These are phyloP conservation scores for Hemicordylus capensis DNA, from an alignment of 2,113 vertebrate genomes.

Conservation along the genomic window DNA sequence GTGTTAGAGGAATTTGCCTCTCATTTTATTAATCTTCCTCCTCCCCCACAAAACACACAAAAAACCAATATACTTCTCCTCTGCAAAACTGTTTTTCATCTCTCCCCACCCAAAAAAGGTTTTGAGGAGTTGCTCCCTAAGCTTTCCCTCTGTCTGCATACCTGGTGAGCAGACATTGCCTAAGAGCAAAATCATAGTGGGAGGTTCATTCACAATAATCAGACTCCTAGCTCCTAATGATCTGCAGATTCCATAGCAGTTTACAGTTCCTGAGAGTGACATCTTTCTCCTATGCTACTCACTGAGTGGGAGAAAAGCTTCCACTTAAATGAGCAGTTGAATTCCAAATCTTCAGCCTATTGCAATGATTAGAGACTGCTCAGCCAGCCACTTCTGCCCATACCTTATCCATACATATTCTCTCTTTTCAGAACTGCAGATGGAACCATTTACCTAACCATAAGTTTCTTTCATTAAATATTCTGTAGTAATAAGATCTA, in stretches of 20 bases:
- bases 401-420: slow-evolving; percentile 68
- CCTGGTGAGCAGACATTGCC: too few relatives aligned
- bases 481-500: slow-evolving; percentile 69
- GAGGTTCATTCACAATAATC: too few relatives aligned
- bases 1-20: too few relatives aligned
- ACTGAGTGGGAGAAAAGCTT: slow-evolving; percentile 56
- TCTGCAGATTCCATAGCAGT: slow-evolving; percentile 52
- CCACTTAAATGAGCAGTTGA: slow-evolving; percentile 68
- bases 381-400: slow-evolving; percentile 64
- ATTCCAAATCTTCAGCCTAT: slow-evolving; percentile 65
- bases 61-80: too few relatives aligned
- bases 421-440: slow-evolving; percentile 55
- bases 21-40: too few relatives aligned
- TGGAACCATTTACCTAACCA: slow-evolving; percentile 64
- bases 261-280: slow-evolving; percentile 50
- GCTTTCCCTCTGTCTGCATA: too few relatives aligned
- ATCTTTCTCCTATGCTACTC: slow-evolving; percentile 53
- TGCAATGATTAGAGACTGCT: slow-evolving; percentile 63
- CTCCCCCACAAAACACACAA: too few relatives aligned
- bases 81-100: too few relatives aligned
- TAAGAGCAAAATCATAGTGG: too few relatives aligned
- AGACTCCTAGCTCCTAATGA: too few relatives aligned
- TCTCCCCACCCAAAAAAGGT: too few relatives aligned
- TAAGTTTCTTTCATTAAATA: slow-evolving; percentile 72
- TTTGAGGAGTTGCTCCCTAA: too few relatives aligned